Evolutionary conservation across 1,140 invertebrate species (phyloP).

Genomic region (Heterodera schachtii): DNA sequence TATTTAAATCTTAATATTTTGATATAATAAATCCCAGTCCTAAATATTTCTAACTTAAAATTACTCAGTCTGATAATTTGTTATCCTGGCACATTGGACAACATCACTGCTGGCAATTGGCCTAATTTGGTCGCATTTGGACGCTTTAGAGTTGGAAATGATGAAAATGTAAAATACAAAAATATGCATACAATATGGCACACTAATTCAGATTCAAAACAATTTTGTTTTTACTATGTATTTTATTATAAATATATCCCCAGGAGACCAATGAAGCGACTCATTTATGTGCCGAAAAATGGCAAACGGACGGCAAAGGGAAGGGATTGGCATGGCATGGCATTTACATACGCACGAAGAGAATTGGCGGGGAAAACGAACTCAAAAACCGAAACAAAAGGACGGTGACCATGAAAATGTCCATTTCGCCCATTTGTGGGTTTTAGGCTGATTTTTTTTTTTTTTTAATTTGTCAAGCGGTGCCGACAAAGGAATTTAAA

Average conservation of each 20-base stretch:
- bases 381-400: no score
- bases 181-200: no score
- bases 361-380: neutral
- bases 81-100: neutral
- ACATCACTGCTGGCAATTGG: neutral
- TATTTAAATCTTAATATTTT: no score
- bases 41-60: no score
- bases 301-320: neutral
- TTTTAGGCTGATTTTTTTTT: no score
- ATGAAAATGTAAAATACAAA: neutral
- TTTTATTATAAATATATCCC: no score
- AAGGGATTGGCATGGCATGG: neutral
- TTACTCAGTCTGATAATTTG: neutral
- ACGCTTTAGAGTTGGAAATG: neutral
- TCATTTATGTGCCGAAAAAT: neutral
- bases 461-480: no score
- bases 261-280: neutral
- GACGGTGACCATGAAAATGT: neutral
- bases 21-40: no score
- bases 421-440: neutral
- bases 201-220: no score
- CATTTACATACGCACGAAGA: neutral
- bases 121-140: neutral
- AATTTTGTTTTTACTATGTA: no score
- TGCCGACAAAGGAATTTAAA: no score